Base-by-base conservation (phyloP, 2,888 invertebrate species). In the Cryptocephalus moraei region DNA sequence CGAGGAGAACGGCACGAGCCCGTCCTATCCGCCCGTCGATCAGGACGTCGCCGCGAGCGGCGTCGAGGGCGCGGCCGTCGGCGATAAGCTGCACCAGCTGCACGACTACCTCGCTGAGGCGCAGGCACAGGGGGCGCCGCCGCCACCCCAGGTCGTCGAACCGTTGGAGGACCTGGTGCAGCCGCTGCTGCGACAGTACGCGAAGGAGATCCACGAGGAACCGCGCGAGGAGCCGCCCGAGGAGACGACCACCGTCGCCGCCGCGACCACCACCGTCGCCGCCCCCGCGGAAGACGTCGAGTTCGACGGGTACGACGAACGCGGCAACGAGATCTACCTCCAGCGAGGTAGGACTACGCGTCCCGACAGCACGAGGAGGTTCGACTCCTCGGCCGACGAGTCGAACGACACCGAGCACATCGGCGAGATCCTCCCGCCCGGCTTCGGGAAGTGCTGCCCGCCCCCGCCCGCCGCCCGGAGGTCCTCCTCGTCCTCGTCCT, bases 391-490 rank as follows among this genome's bases (percentile, higher is more conserved):
- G 14, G 34, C 61, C 4, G 55, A 49, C 2, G 55, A 58, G 43
- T 56, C 56, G 11, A 56, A 53, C 14, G 62, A 62, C 39, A 56
- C 67, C 41, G 70, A 71, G 51, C 70, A 71, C 46, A 70, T 71
- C 39, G 70, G 70, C 2, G 70, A 71, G 56, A 71, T 71, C 42
- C 52, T 71, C 43, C 68, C 68, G 8, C 52, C 63, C 4, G 55
- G 62, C 53, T 67, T 61, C 47, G 54, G 60, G 14, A 51, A 58
- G 36, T 46, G 43, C 8, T 36, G 11, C 12, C 12, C 36, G 2
- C 11, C 34, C 9, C 9, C 9, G 9, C 32, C 46, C n/a, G 47
- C 48, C 9, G 12, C 32, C 2, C 49, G 48, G 42, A 46, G 62
- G 22, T 61, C 62, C 44, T 60, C 60, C 0, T 56, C 54, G 33